Base-by-base conservation (phyloP, 2,113 vertebrate species). In the Anoplopoma fimbria region DNA sequence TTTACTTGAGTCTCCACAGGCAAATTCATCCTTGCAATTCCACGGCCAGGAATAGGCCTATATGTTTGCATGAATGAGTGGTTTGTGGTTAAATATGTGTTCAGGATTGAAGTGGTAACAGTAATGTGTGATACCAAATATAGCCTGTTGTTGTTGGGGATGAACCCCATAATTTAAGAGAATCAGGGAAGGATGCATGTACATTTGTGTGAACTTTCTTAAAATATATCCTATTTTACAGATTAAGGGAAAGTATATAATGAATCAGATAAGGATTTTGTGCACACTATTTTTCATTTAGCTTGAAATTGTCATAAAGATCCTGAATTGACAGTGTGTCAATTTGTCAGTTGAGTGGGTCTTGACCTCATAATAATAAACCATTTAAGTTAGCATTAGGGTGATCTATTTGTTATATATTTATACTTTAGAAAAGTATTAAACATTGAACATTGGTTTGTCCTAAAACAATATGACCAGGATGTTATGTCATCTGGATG, bases 111-210 rank as follows among this genome's bases (percentile, higher is more conserved):
- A 58, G 58, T 55, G 17, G 38, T 85, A 55, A 60, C 79, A 58
- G 79, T 70, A 45, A 57, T 81, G 38, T 25, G 29, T 63, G 71
- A 79, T 73, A 57, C 77, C 58, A 85, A 85, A 90, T 53, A 83
- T 74, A 90, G 81, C 33, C 51, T 29, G 14, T 64, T 80, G 53
- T 83, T 75, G 64, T 86, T 60, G 25, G 19, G 49, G 49, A 57
- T 79, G 21, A 72, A 82, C 12, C 63, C 64, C 10, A 27, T 69
- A 69, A 87, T 90, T 90, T 68, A 27, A 60, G 29, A 23, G 19
- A 75, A 64, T 49, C 7, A 6, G 47, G 17, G 72, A 58, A 82
- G 69, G 69, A 69, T 76, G 77, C 81, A 70, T n/a, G 2, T 79
- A 65, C 19, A 31, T 69, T 68, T 74, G 76, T 74, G 51, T 9